Conservation (phyloP, 2,113 vertebrate genomes). For the Leiothrix lutea region DNA sequence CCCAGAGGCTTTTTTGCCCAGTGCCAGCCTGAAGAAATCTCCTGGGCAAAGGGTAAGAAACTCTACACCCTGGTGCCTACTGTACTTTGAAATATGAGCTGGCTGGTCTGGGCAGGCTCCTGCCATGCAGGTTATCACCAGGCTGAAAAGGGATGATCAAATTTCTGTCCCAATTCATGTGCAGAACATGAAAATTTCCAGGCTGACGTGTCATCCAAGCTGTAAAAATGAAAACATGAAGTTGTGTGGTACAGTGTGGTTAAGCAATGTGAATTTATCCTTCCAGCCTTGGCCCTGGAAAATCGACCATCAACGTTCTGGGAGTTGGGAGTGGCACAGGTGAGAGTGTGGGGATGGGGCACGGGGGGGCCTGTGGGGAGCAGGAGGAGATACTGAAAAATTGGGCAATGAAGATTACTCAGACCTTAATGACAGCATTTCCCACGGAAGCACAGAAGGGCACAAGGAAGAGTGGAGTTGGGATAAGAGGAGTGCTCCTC, state of each 20-base stretch:
- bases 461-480: neutral
- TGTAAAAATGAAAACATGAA: neutral
- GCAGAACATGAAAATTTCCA: neutral
- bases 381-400: neutral
- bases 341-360: constrained; percentile 29
- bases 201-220: fast-evolving
- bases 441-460: neutral
- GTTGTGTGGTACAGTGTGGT: fast-evolving
- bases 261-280: neutral
- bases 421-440: neutral
- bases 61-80: neutral
- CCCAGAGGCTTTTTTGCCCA: neutral
- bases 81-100: neutral
- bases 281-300: constrained; percentile 78
- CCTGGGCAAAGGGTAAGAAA: neutral
- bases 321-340: constrained; percentile 86
- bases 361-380: fast-evolving
- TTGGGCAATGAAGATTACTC: neutral
- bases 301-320: constrained; percentile 76
- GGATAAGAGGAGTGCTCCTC: fast-evolving
- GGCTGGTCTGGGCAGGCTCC: neutral
- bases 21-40: neutral
- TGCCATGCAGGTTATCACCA: neutral
- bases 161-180: neutral
- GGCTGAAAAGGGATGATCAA: neutral